Conservation (phyloP, 2,888 invertebrate species). For the Lamproptera curius region DNA sequence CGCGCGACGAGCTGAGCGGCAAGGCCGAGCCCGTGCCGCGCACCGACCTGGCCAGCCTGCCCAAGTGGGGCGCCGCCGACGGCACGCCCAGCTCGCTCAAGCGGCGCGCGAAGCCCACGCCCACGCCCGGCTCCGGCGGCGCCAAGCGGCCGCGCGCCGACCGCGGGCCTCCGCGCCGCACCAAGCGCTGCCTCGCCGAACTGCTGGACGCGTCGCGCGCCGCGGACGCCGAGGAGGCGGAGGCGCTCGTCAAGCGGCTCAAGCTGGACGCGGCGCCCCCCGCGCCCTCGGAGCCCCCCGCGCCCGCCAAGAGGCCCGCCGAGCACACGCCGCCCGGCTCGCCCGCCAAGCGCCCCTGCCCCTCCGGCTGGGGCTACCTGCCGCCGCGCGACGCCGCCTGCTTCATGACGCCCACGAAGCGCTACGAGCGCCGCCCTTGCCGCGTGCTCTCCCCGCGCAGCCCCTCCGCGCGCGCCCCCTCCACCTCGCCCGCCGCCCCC, state of each 20-base stretch:
- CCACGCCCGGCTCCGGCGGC: slow-evolving; percentile 36
- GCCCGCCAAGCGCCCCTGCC: slow-evolving; percentile 31
- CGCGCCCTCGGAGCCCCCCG: slow-evolving; percentile 33
- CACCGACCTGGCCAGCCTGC: slow-evolving; percentile 37
- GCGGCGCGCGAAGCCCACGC: slow-evolving; percentile 38
- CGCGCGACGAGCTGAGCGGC: slow-evolving; percentile 57
- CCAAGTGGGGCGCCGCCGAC: slow-evolving; percentile 52
- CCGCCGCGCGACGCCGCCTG: slow-evolving; percentile 43
- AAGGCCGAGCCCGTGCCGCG: slow-evolving; percentile 35
- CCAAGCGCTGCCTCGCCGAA: slow-evolving; percentile 63
- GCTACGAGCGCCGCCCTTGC: slow-evolving; percentile 42
- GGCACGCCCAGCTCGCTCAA: slow-evolving; percentile 72
- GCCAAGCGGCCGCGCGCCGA: slow-evolving; percentile 33
- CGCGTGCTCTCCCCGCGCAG: slow-evolving; percentile 46
- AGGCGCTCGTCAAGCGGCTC: slow-evolving; percentile 38
- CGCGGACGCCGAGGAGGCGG: slow-evolving; percentile 35
- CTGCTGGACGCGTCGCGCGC: slow-evolving; percentile 51
- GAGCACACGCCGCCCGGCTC: slow-evolving; percentile 24
- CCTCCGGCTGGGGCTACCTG: slow-evolving; percentile 42
- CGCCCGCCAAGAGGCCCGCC: slow-evolving; percentile 49
- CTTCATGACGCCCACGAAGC: slow-evolving; percentile 57
- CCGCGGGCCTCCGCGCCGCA: slow-evolving; percentile 33
- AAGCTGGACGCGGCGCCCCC: slow-evolving; percentile 33
- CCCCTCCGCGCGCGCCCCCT: slow-evolving; percentile 34
- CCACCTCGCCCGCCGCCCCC: slow-evolving; percentile 33